Conservation (phyloP, 2,797 vertebrate genomes). For the Periparus ater region DNA sequence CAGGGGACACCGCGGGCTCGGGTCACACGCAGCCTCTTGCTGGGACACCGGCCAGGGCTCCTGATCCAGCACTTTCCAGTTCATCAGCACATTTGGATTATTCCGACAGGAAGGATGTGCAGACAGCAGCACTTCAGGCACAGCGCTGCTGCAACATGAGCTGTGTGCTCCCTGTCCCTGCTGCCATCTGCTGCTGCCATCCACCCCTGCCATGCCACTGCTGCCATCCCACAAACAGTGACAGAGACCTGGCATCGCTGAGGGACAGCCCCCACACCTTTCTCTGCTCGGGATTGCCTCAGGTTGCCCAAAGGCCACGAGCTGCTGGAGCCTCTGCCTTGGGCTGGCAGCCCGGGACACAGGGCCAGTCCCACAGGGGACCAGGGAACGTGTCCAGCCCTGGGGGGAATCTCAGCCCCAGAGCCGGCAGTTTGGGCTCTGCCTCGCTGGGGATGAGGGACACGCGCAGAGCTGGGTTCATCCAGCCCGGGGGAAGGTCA, state of each 20-base stretch:
- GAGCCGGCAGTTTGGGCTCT: background rate
- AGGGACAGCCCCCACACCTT: accelerated
- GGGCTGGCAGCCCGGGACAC: accelerated
- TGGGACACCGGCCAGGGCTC: background rate
- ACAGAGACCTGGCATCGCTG: accelerated
- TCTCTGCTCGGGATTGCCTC: accelerated
- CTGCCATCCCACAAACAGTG: accelerated
- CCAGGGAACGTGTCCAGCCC: too few relatives aligned
- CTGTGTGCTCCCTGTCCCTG: background rate
- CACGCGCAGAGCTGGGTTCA: accelerated
- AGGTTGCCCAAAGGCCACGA: accelerated
- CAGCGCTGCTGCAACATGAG: accelerated
- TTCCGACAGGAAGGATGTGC: background rate
- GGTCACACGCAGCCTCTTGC: background rate
- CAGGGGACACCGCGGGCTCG: background rate
- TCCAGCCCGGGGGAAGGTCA: accelerated
- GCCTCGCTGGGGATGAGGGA: accelerated
- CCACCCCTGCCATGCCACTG: too few relatives aligned
- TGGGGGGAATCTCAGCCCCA: too few relatives aligned
- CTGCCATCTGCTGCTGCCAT: too few relatives aligned
- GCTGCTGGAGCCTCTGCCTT: too few relatives aligned
- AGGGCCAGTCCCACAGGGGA: accelerated
- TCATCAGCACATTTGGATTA: background rate
- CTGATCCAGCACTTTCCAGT: background rate
- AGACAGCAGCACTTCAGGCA: background rate